phyloP scores from a whole-genome alignment of 2,797 vertebrate species.

The Aplochiton taeniatus region DNA sequence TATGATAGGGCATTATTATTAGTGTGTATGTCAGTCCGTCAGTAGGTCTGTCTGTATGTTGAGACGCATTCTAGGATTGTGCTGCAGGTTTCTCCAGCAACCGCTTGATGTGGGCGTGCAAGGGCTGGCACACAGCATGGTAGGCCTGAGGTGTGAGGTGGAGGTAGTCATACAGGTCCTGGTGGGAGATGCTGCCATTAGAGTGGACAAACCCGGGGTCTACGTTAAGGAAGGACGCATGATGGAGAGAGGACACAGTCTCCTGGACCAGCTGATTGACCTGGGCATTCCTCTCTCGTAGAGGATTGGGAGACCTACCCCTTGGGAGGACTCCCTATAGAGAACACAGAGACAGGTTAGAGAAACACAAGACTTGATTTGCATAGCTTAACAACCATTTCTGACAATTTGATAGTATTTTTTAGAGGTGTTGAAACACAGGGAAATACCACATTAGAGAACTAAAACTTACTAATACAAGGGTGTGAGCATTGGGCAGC shows the following conservation, averaged over 20 bases:
- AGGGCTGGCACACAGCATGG: conserved; percentile 81
- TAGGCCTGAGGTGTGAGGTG: conserved; percentile 87
- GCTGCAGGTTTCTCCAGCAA: conserved; percentile 77
- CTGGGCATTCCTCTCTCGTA: conserved; percentile 80
- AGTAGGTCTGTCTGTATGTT: neutral
- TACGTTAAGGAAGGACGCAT: conserved; percentile 79
- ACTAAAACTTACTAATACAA: conserved; percentile 81
- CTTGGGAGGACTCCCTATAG: conserved; percentile 84
- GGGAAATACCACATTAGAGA: neutral
- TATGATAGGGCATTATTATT: conserved; percentile 4
- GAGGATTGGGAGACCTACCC: conserved; percentile 83
- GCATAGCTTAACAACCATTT: too few species aligned
- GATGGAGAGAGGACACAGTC: conserved; percentile 69
- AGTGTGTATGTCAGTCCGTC: conserved; percentile 38
- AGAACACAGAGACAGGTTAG: neutral
- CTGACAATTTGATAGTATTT: too few species aligned
- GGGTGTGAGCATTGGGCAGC: conserved; percentile 81
- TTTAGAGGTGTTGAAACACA: neutral
- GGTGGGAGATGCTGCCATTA: conserved; percentile 87
- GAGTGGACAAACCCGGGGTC: conserved; percentile 88
- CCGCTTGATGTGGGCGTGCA: conserved; percentile 79
- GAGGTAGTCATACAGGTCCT: conserved; percentile 93
- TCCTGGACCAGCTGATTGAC: conserved; percentile 82
- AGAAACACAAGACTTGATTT: neutral
- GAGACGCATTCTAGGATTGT: conserved; percentile 42